Base-by-base conservation (phyloP, 2,888 invertebrate genomes). In the Idaea straminata region DNA sequence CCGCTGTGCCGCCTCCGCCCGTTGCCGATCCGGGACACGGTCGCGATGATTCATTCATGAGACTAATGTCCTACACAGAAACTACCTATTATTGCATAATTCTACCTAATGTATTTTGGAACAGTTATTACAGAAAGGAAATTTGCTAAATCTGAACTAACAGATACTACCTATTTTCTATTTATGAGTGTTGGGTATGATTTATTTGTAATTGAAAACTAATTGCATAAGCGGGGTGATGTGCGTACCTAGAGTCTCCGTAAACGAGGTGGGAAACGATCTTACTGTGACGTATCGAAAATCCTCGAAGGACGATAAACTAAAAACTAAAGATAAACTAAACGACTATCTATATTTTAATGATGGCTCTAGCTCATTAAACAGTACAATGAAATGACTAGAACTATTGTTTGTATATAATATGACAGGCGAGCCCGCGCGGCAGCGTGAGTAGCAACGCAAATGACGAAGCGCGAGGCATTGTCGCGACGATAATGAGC, bases 41-140 rank as follows among this genome's bases (percentile, higher is more conserved):
- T 85, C 84, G 82, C 85, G 81, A 90, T 91, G 90, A 91, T 91
- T 91, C 91, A 92, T 91, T 91, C 91, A 91, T 91, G 90, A 91
- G 90, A 84, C 88, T 88, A 89, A 89, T 90, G 88, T 87, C 83
- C 82, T 78, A 83, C 83, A 85, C 83, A 82, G 83, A 83, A 85
- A 86, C 84, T 85, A 85, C 81, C 79, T 83, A 82, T 85, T 85
- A 59, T 34, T 71, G 64, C 66, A 66, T 65, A 67, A 65, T 62
- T 67, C 64, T 64, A 66, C 62, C 65, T 66, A 66, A 65, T 66
- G 64, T 66, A 69, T 69, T 64, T 47, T 47, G 47, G 47, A 47
- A 5, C 47, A 47, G 47, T 47, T 47, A 47, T 47, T 47, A 47
- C 47, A 47, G 5, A 6, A 0, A 47, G 47, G 47, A 47, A 47